Base-by-base conservation (phyloP, 2,888 invertebrate species). In the Pseudococcus viburni region DNA sequence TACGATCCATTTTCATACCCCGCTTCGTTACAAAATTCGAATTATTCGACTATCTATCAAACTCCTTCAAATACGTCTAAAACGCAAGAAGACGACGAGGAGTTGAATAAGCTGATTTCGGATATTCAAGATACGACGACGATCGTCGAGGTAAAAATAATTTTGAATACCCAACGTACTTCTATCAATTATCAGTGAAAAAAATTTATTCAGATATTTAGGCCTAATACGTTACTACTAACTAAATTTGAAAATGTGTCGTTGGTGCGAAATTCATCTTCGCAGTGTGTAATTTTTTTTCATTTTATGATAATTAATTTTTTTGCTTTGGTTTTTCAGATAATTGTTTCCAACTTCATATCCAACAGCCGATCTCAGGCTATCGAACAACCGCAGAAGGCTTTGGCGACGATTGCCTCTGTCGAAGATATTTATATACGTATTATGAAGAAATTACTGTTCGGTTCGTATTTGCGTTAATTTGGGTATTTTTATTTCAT, bases 381-480 rank as follows among this genome's bases (percentile, higher is more conserved):
- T 33, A 33, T 33, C 26, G 26, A 33, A 33, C 26, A 33, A 26
- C 51, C 77, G 0, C 59, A 85, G 22, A 68, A n/a, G 2, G 22
- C 42, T 15, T 33, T 33, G 26, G 2, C 42, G 1, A 9, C 89
- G n/a, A 3, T 88, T 39, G 68, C 84, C n/a, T 77, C 85, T 7
- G 42, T 85, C 39, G 96, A 96, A 90, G 95, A 96, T 90, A 93
- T 95, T 86, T 98, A 98, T 92, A 93, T 97, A 90, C 95, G 95
- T 91, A 94, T 96, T 89, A 97, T 98, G 97, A 96, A 96, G 91
- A 94, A 94, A 91, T 93, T 97, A 90, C 98, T 98, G 92, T 98
- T 98, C 92, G 96, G 96, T 96, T 91, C 93, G 93, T 91, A 84
- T 85, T 39, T n/a, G 17, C 15, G 17, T 96, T 3, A 33, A 33